Base-by-base conservation (phyloP, 2,113 vertebrate genomes). In the Elephantulus edwardii region DNA sequence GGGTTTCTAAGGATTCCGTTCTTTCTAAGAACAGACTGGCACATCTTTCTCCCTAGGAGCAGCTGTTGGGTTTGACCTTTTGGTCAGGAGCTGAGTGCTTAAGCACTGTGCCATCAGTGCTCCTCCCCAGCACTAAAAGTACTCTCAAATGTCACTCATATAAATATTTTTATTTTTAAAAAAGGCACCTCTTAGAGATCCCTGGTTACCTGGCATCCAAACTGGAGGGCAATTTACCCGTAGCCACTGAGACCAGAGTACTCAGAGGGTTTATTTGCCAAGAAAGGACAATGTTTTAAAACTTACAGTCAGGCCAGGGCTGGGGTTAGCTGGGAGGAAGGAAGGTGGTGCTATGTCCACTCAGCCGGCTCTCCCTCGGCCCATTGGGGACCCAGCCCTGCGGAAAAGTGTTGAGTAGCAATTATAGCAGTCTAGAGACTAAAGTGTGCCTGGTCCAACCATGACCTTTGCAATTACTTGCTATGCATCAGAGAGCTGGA, bases 201-300 rank as follows among this genome's bases (percentile, higher is more conserved):
- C 26, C 30, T 19, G 20, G 52, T 16, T 64, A 50, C 84, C 46
- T n/a, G 33, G 74, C 33, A 64, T 8, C 28, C n/a, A 35, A 13
- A 5, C 33, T 10, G 80, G 7, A 60, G 52, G 44, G 24, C 70
- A 71, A 4, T 22, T 20, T 19, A 17, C 11, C n/a, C 24, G 40
- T 48, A 9, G 54, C 60, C 22, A 0, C 1, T 10, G 2, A 8
- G 77, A 30, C 64, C 40, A 16, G 48, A 8, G 26, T 60, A 19
- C 40, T 26, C 17, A 33, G 30, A 38, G 79, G 42, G 30, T 22
- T 17, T 1, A 11, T 1, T 2, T 0, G 8, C 22, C 4, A 12
- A 33, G n/a, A n/a, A 79, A 8, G 35, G 70, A 13, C 4, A 20
- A 40, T 26, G 26, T 66, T 3, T 14, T 0, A 0, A 62, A 48